These are phyloP conservation scores for Drosophila suboccidentalis DNA, from an alignment of 2,888 invertebrate genomes.

Conservation along the genomic window DNA sequence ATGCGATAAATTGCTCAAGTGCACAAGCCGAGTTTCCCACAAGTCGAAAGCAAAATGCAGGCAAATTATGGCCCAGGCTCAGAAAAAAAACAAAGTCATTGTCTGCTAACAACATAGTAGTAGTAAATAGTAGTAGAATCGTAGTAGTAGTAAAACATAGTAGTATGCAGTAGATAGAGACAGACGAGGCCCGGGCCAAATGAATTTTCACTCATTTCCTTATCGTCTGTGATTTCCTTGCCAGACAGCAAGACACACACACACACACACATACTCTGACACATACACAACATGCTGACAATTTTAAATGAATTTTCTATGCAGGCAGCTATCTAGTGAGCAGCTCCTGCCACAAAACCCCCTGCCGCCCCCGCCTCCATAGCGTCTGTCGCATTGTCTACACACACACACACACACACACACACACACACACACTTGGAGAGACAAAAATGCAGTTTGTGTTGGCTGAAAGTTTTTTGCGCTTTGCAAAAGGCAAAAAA, in stretches of 20 bases:
- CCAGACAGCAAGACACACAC: constrained; percentile 63
- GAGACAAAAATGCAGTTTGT: constrained; percentile 73
- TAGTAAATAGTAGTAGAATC: constrained; percentile 20
- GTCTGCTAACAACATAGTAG: constrained; percentile 10
- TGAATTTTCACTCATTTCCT: constrained; percentile 84
- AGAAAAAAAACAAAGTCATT: constrained; percentile 12
- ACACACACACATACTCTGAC: constrained; percentile 23
- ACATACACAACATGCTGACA: constrained; percentile 55
- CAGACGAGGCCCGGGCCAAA: constrained; percentile 56
- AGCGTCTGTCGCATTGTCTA: constrained; percentile 71
- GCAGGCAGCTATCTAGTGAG: constrained; percentile 62
- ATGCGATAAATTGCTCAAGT: constrained; percentile 78
- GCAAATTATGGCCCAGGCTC: constrained; percentile 65
- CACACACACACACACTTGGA: constrained; percentile 37
- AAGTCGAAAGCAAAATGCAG: constrained; percentile 63
- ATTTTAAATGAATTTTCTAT: constrained; percentile 81
- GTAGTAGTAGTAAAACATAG: constrained; percentile 13
- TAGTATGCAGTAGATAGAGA: constrained; percentile 12
- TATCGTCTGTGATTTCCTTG: constrained; percentile 84
- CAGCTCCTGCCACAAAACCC: constrained; percentile 4
- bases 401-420: constrained; percentile 67
- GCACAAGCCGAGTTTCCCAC: constrained; percentile 37
- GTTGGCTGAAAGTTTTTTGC: constrained; percentile 60
- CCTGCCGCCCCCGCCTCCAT: constrained; percentile 1
- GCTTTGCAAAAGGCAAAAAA: constrained; percentile 58